Evolutionary conservation across 1,140 invertebrate species (phyloP), one percentile per base, ranked within the genome.

Genomic region (Lutraria rhynchaena): DNA sequence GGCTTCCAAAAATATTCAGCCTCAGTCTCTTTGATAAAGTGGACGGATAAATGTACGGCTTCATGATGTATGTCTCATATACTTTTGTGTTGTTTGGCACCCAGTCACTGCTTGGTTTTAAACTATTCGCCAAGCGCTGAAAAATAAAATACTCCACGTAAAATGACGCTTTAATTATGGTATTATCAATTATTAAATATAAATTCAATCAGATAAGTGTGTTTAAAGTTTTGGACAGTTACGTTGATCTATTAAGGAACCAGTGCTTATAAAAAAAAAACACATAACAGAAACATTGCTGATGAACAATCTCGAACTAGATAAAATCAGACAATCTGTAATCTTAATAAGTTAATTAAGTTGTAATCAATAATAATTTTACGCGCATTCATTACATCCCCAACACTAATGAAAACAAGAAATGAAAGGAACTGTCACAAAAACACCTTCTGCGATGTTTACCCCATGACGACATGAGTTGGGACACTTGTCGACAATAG

Each of bases 71-170:
- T 31, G 11, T 57, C 13, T 37, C 49, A 15, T 13, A 4, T 1
- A 24, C 27, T 31, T 37, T 33, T n/a, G 1, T 22, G 17, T 71
- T 44, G 24, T 71, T 51, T 37, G 69, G 69, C 15, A 11, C 31
- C 69, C 69, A 71, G 5, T 71, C 19, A 33, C 1, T 24, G 24
- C 69, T 71, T 22, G 69, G 46, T n/a, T 53, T 33, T 19, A 71
- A 17, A 55, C 49, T 41, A 19, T 4, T 11, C 37, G 4, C 19
- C 1, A 71, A 55, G 17, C 69, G 46, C 69, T 71, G 69, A 53
- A 71, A 71, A 3, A 51, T 22, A 55, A 55, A 5, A n/a, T 22
- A 22, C 2, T 31, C 17, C 24, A 19, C 15, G 3, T 51, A 49
- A 33, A 11, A 2, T n/a, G 37, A 37, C 7, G 19, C n/a, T 9